Evolutionary conservation across 2,113 vertebrate genomes (phyloP), one percentile per base, ranked within the genome.

Genomic region (Athene cunicularia): DNA sequence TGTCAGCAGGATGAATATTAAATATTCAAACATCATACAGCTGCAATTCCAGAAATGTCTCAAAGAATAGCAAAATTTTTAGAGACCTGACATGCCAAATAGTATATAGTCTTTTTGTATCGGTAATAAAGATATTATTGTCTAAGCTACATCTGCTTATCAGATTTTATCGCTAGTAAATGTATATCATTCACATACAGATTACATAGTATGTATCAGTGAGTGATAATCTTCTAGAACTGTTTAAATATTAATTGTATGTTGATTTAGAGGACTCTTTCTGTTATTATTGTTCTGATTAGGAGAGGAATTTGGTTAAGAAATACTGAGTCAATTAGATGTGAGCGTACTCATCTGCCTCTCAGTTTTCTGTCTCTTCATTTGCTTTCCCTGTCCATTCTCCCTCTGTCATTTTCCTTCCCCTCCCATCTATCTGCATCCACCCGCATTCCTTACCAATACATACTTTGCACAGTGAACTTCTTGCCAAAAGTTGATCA

Each of bases 221-320:
- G 70, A 93, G 76, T 30, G 15, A 72, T 93, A 82, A 93, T 94
- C 88, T 82, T 87, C 66, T 66, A 73, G 6, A 87, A 35, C 24
- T 80, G 43, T 80, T 89, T 93, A 82, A 95, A 87, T 89, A 95
- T 95, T 87, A 91, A 85, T 91, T 89, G 41, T 49, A 13, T 64
- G 71, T 68, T 95, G 53, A 97, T 89, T 89, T 68, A 80, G 33
- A 43, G 7, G 13, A 27, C 4, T 56, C 1, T 1, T 59, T 30
- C 41, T 47, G 23, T 74, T 91, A 10, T 64, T 94, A 50, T 93
- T 87, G 66, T 75, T 87, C 39, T 63, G 62, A 94, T 67, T 87
- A 89, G 86, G 86, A 79, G 80, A 89, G 80, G 28, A 95, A 71
- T 94, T 86, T 87, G 73, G 12, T 83, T 92, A 79, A 91, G 93